Base-by-base conservation (phyloP, 2,797 vertebrate species). In the Gymnothorax reevesii region DNA sequence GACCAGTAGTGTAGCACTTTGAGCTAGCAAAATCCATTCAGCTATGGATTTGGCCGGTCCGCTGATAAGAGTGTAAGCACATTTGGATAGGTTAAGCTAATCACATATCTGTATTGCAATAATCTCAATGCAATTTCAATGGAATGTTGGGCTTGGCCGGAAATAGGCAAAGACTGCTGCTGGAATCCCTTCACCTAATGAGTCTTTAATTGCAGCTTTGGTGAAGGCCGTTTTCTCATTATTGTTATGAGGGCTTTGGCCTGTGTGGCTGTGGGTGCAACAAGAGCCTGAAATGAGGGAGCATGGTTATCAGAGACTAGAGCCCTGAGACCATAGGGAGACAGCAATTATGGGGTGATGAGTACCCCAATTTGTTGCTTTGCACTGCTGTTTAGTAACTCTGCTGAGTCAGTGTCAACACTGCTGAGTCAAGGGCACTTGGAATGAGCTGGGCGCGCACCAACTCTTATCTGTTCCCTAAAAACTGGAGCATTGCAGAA, bases 161-260 rank as follows among this genome's bases (percentile, higher is more conserved):
- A 22, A 79, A 15, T 10, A 54, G 49, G 75, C 73, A 42, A 77
- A 77, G 42, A 49, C 75, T 7, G 75, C 15, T 79, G 42, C 7
- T 20, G 42, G 75, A 79, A 17, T 20, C 52, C 49, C 25, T 54
- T 7, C 4, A 54, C 42, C 15, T 54, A 79, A 54, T 22, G 75
- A 52, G 42, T 79, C 42, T 54, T 75, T 79, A 79, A 79, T 79
- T 79, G 42, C 49, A 54, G 75, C 75, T 79, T 54, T 54, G 17
- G 52, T 4, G 7, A 49, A 75, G 71, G 27, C 27, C 71, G 33
- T 8, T 49, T 66, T 54, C 75, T 79, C 75, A 79, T 79, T 79
- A 79, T 7, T 54, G 42, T 49, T 2, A 3, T 77, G 17, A 79
- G 75, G 9, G 49, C 75, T 54, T 1, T 42, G n/a, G 49, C 42